phyloP scores from a whole-genome alignment of 2,113 vertebrate species.

The Loxodonta africana region DNA sequence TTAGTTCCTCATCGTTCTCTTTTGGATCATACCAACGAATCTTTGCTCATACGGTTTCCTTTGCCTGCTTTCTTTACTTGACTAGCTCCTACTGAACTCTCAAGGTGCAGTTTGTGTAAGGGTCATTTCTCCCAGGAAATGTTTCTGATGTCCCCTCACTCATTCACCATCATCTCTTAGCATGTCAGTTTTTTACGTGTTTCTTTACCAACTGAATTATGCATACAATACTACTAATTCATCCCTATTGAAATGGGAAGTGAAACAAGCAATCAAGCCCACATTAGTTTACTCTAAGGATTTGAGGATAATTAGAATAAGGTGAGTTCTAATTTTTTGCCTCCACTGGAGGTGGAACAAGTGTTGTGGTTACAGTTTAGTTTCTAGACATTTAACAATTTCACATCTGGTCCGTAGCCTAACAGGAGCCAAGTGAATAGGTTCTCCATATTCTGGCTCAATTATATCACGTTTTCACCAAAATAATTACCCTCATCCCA shows the following conservation, averaged over 20 bases:
- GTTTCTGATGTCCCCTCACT: background rate
- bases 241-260: background rate
- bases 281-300: constrained; percentile 12
- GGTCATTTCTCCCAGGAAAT: background rate
- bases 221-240: background rate
- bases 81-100: background rate
- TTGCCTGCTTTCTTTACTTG: constrained; percentile 35
- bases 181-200: background rate
- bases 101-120: background rate
- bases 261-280: background rate
- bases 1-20: background rate
- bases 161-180: background rate
- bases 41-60: constrained; percentile 27
- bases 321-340: constrained; percentile 15
- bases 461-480: constrained; percentile 13
- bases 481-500: constrained; percentile 8
- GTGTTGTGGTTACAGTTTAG: background rate
- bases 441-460: background rate
- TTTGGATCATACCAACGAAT: background rate
- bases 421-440: background rate
- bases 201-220: background rate
- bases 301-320: background rate
- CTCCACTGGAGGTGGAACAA: background rate
- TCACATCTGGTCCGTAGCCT: constrained; percentile 11
- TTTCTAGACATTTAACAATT: constrained; percentile 17